Percentiles rank a stretch among this genome's conserved stretches.
Evolutionary conservation across 2,113 vertebrate genomes (phyloP).

Genomic region (Odocoileus hemionus): DNA sequence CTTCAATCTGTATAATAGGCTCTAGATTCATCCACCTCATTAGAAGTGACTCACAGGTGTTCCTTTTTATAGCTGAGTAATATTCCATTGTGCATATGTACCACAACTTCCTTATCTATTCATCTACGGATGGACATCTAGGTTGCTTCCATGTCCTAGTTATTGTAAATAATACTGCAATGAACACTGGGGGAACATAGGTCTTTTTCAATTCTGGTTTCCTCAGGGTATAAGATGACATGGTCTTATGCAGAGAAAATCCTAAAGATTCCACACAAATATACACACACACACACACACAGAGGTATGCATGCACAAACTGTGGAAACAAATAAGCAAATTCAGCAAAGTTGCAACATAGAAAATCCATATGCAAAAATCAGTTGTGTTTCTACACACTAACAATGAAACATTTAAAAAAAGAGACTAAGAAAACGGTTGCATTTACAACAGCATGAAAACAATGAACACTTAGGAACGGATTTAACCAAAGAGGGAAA

Average conservation of each 20-base stretch:
- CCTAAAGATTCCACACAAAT: background rate
- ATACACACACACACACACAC: background rate
- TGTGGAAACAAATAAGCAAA: background rate
- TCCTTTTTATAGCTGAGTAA: background rate
- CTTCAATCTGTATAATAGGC: background rate
- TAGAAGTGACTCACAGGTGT: background rate
- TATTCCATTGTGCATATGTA: background rate
- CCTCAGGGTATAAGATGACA: background rate
- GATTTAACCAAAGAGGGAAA: background rate
- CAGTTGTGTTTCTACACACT: background rate
- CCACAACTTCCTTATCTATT: background rate
- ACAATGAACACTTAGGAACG: background rate
- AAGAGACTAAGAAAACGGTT: background rate
- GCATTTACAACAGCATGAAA: background rate
- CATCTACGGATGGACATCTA: background rate
- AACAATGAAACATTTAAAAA: background rate
- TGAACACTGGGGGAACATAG: background rate
- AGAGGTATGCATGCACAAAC: background rate
- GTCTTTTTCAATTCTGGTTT: background rate
- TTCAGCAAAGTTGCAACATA: background rate
- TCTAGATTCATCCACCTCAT: background rate
- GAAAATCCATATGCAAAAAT: background rate
- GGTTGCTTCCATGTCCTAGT: background rate
- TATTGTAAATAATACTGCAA: background rate
- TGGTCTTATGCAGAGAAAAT: background rate